Evolutionary conservation across 2,888 invertebrate species (phyloP), one percentile per base, ranked within the genome.

Genomic region (Ptychoptera albimana): DNA sequence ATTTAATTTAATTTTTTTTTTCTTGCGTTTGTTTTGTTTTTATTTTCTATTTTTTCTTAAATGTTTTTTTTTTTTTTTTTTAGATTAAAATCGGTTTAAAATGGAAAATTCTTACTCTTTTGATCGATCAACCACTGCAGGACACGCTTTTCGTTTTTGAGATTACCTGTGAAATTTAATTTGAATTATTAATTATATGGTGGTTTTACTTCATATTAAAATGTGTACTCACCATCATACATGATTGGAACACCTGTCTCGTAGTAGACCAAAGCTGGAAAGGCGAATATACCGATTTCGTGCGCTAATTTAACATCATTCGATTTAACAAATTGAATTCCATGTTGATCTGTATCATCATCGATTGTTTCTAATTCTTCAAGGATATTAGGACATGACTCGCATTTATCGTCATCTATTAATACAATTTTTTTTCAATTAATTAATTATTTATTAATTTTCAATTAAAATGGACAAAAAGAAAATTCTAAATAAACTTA

Each of bases 111-210:
- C 88, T 88, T 88, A 88, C 88, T 87, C 85, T 88, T 87, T 76
- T 89, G 88, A 74, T 85, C 82, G 74, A 87, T 75, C 73, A 91
- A 82, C 89, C 89, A 91, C 76, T 85, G 83, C 75, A 91, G 81
- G 74, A 91, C 88, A 77, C 84, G 85, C 72, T 85, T 84, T 79
- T 89, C 87, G 68, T 86, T 82, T 77, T 78, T 85, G 76, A 89
- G 85, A 78, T 88, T 82, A 77, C 88, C 88, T 88, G 80, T 0
- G 47, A 45, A 10, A 51, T 50, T 34, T 44, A 44, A 43, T 48
- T 35, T 39, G 43, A 46, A 46, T 42, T 39, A 7, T 29, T 37
- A 3, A 30, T 11, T 6, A 23, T 23, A 5, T 7, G 23, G 3
- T 23, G 3, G 7, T 5, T 23, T 23, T 23, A 5, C 7, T 23